phyloP scores from a whole-genome alignment of 2,113 vertebrate species.

The Stegostoma tigrinum region DNA sequence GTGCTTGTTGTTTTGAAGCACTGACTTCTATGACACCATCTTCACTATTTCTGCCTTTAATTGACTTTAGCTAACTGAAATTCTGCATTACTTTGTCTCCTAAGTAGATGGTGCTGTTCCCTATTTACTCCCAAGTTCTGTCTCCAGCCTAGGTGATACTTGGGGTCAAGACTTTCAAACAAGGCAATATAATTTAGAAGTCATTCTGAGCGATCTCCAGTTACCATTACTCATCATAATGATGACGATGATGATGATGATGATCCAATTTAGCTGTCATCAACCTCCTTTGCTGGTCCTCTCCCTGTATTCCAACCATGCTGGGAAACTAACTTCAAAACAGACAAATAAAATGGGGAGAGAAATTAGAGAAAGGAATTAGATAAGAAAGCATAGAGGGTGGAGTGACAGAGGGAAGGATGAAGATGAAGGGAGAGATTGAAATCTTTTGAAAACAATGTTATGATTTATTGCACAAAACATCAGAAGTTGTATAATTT shows the following conservation, averaged over 20 bases:
- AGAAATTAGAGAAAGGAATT: not conserved
- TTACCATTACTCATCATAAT: not conserved
- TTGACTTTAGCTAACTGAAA: not conserved
- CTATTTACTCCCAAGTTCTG: not conserved
- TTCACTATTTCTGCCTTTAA: not conserved
- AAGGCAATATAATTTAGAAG: not conserved
- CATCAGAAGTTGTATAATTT: not conserved
- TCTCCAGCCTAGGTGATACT: not conserved
- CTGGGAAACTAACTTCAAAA: not conserved
- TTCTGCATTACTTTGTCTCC: not conserved
- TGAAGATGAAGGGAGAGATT: not conserved
- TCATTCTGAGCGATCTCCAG: not conserved
- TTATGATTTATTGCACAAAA: not conserved
- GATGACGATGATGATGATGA: not conserved
- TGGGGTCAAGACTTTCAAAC: not conserved
- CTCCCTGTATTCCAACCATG: not conserved
- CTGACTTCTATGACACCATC: not conserved
- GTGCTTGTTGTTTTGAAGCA: not conserved
- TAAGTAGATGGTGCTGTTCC: not conserved
- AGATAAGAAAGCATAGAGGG: not conserved
- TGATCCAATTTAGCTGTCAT: not conserved
- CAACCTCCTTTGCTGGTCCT: not conserved
- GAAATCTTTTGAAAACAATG: not conserved
- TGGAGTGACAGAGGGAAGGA: not conserved
- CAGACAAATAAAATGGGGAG: not conserved